A percentile compares a stretch with the other conserved stretches of the same genome.
Evolutionary conservation across 2,888 invertebrate genomes (phyloP).

Genomic region (Mantis religiosa): DNA sequence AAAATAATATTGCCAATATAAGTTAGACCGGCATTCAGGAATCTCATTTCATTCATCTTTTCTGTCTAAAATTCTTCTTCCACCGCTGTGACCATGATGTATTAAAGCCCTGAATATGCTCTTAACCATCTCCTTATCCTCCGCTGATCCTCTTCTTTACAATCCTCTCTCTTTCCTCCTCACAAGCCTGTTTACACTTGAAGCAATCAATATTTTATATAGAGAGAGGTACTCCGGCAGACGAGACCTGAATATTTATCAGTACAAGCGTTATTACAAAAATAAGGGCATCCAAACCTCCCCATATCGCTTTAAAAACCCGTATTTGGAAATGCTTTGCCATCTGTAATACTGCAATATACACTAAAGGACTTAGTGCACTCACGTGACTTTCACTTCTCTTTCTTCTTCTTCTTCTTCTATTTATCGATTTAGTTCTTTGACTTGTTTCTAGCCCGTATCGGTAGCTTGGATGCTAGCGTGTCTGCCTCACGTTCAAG

Average conservation of each 20-base stretch:
- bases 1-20: slow-evolving; percentile 16
- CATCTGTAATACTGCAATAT: too few species aligned
- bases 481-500: too few species aligned
- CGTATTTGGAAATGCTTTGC: too few species aligned
- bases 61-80: slow-evolving; percentile 2
- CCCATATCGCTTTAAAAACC: too few species aligned
- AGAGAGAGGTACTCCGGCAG: neutral
- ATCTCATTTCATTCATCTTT: slow-evolving; percentile 11
- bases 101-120: slow-evolving; percentile 7
- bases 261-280: neutral
- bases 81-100: neutral
- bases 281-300: too few species aligned
- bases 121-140: neutral
- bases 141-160: neutral
- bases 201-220: slow-evolving; percentile 7
- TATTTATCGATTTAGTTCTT: too few species aligned
- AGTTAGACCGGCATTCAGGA: slow-evolving; percentile 3
- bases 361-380: too few species aligned
- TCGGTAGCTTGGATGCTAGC: too few species aligned
- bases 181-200: neutral
- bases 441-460: too few species aligned
- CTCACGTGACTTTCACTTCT: too few species aligned
- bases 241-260: neutral
- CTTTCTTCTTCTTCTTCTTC: too few species aligned
- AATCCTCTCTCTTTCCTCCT: neutral